Percentiles rank a stretch among this genome's conserved stretches.
Conservation (phyloP, 2,888 invertebrate genomes). For the Epinotia nisella region DNA sequence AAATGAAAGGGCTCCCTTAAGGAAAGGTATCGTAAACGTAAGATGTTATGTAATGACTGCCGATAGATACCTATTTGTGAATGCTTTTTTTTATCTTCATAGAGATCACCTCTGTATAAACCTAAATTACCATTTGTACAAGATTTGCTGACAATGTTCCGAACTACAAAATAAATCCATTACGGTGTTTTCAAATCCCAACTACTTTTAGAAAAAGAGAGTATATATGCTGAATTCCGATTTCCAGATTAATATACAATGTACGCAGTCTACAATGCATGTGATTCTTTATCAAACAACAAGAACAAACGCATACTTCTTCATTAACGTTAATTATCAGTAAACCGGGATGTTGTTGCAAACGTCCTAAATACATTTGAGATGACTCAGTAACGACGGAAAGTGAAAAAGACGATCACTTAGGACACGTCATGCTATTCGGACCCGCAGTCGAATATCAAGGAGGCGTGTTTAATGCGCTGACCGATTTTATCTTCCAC, state of each 20-base stretch:
- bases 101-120: neutral
- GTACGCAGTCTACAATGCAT: neutral
- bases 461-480: constrained; percentile 58
- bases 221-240: neutral
- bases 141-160: no score
- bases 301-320: constrained; percentile 24
- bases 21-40: constrained; percentile 23
- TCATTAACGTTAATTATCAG: constrained; percentile 35
- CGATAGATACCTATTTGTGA: constrained; percentile 24
- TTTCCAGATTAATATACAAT: no score
- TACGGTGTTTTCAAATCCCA: neutral
- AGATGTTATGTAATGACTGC: constrained; percentile 25
- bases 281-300: neutral
- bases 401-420: constrained; percentile 54
- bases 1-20: constrained; percentile 36
- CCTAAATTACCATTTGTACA: neutral
- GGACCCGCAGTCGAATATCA: constrained; percentile 54
- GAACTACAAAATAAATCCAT: neutral
- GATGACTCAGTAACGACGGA: constrained; percentile 52
- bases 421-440: constrained; percentile 62
- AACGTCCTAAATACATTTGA: constrained; percentile 46
- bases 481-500: constrained; percentile 67
- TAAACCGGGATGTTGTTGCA: constrained; percentile 32
- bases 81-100: constrained; percentile 9
- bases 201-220: neutral